Evolutionary conservation across 2,797 vertebrate species (phyloP), one percentile per base, ranked within the genome.

Genomic region (Acanthurus lineatus): DNA sequence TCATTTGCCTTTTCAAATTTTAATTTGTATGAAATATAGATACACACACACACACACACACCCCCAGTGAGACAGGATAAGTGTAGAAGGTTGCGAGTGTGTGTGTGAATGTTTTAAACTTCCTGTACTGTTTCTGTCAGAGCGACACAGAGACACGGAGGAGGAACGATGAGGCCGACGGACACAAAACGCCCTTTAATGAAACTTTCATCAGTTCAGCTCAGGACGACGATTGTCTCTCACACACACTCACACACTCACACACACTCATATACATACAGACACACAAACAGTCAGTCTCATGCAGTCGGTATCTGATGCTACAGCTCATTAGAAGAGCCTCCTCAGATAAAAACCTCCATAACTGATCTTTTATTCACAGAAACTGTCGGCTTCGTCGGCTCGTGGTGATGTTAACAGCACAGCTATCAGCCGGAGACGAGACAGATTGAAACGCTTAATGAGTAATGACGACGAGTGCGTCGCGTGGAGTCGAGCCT

Each of bases 21-120:
- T 91, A 86, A 94, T 92, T 91, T 68, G 88, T 84, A 92, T 93
- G 68, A 93, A 92, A 89, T 84, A 89, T 81, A 88, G 83, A 91
- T 92, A 78, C 0, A 73, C 44, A 25, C 25, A 25, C 25, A 25
- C 25, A 25, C 25, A 25, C 25, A 25, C 25, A 25, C 25, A 25
- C 62, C 48, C 62, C 70, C n/a, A 20, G 73, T 73, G 82, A 79
- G 78, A 69, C 22, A 45, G 73, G 51, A 58, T 65, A 62, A 65
- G 69, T 64, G 51, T 40, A 25, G 25, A 25, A 25, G 44, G 38
- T 40, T 22, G 45, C 38, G 45, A 32, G 56, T 38, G 53, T 53
- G 47, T 53, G 47, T 49, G 71, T 73, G 62, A 60, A 60, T 72
- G 58, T 56, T 73, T 48, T 15, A 58, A 80, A 42, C 70, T 52